Percentiles rank a stretch among this genome's conserved stretches.
Evolutionary conservation across 2,113 vertebrate genomes (phyloP).

Genomic region (Heliornis fulica): DNA sequence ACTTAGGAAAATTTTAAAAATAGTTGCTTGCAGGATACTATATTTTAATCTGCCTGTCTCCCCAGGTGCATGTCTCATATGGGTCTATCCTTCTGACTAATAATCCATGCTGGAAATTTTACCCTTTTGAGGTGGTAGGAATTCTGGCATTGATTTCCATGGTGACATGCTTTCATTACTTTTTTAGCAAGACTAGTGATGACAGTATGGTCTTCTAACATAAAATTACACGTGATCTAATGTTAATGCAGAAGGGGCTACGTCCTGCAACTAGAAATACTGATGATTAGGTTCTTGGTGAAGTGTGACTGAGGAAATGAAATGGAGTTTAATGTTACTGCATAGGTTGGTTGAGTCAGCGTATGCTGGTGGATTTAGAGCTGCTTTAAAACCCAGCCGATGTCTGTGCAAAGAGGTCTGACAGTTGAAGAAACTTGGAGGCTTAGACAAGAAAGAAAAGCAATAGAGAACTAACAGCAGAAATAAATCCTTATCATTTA

Average conservation of each 20-base stretch:
- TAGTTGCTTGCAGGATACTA: neutral
- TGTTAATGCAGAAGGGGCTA: neutral
- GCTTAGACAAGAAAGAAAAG: neutral
- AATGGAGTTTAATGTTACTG: neutral
- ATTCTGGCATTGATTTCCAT: neutral
- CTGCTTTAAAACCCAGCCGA: neutral
- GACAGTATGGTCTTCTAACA: neutral
- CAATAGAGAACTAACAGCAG: neutral
- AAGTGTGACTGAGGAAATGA: neutral
- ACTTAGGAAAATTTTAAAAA: neutral
- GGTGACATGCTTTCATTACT: neutral
- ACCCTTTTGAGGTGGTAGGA: neutral
- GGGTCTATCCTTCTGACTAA: neutral
- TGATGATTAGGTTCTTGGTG: neutral
- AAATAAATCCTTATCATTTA: constrained; percentile 18
- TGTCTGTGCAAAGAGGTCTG: neutral
- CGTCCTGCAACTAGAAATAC: neutral
- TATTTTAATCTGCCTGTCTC: neutral
- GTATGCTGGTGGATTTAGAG: neutral
- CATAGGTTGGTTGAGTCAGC: neutral
- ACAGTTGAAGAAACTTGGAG: neutral
- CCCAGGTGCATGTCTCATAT: neutral
- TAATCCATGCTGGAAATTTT: neutral
- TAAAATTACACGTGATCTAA: neutral
- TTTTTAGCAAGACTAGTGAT: neutral